Evolutionary conservation across 2,888 invertebrate species (phyloP).

Genomic region (Mesochorus sp.): DNA sequence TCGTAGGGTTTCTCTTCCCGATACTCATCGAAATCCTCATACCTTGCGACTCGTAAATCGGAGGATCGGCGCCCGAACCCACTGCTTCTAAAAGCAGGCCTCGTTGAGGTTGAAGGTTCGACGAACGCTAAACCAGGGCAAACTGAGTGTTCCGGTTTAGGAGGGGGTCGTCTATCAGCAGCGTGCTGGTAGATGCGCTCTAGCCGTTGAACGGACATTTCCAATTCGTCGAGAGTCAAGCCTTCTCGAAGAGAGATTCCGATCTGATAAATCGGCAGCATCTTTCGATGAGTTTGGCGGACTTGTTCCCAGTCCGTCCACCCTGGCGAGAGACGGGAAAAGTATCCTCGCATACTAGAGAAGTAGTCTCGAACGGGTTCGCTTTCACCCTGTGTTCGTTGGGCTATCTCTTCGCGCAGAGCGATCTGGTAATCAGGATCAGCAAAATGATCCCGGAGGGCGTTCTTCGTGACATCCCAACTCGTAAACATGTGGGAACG

Average conservation of each 20-base stretch:
- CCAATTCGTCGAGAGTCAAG: neutral
- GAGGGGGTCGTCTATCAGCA: neutral
- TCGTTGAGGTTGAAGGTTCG: no score
- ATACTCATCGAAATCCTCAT: no score
- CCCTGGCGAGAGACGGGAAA: constrained; percentile 7
- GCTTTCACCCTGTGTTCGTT: neutral
- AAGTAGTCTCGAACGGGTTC: constrained; percentile 14
- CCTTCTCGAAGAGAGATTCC: neutral
- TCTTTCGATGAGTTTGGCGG: neutral
- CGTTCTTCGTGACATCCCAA: constrained; percentile 2
- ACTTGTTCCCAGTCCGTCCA: constrained; percentile 11
- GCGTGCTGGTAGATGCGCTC: constrained; percentile 4
- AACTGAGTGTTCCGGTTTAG: constrained; percentile 22
- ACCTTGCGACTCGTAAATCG: no score
- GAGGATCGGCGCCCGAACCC: no score
- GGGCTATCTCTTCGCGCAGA: neutral
- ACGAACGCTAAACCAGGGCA: constrained; percentile 35
- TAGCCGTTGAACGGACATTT: neutral
- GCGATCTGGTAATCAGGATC: constrained; percentile 37
- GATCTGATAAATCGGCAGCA: neutral
- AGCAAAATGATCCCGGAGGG: neutral
- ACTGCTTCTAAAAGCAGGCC: no score
- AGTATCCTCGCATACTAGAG: constrained; percentile 15
- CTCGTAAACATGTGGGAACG: neutral
- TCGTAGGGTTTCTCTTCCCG: no score